Evolutionary conservation across 2,113 vertebrate genomes (phyloP).

Genomic region (Ceyx margarethae): DNA sequence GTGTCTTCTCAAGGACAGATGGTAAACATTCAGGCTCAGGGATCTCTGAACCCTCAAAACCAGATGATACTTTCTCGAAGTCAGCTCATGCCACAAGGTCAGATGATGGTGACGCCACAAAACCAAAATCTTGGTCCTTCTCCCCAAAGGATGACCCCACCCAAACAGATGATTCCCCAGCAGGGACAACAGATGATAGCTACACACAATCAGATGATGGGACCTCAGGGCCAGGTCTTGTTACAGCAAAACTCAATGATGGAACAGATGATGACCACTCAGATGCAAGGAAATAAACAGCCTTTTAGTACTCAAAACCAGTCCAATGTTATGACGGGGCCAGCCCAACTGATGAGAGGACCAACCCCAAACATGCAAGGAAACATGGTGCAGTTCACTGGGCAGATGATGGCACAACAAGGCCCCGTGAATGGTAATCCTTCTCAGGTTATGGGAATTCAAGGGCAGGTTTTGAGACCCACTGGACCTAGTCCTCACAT

Average conservation of each 20-base stretch:
- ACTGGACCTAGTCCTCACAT: conserved; percentile 83
- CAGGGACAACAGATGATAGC: conserved; percentile 94
- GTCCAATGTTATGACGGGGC: conserved; percentile 85
- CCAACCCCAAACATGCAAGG: conserved; percentile 89
- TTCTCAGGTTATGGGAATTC: conserved; percentile 90
- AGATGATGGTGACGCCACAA: conserved; percentile 82
- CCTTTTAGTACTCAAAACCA: conserved; percentile 89
- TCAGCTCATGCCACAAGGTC: conserved; percentile 79
- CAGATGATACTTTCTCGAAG: conserved; percentile 94
- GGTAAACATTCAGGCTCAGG: conserved; percentile 83
- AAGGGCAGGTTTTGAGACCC: conserved; percentile 88
- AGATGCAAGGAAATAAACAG: conserved; percentile 94
- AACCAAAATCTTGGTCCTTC: conserved; percentile 86
- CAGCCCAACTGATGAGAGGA: conserved; percentile 92
- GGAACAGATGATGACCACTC: conserved; percentile 95
- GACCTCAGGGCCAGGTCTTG: conserved; percentile 90
- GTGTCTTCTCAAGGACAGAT: conserved; percentile 93
- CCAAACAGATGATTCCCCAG: conserved; percentile 94
- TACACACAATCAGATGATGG: conserved; percentile 92
- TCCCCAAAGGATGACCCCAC: conserved; percentile 93
- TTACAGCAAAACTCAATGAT: conserved; percentile 93
- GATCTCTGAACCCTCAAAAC: conserved; percentile 81
- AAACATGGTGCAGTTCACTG: conserved; percentile 89
- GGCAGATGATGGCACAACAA: conserved; percentile 87
- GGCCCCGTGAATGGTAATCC: conserved; percentile 87